Conservation (phyloP, 2,113 vertebrate species). For the Clupea harengus region DNA sequence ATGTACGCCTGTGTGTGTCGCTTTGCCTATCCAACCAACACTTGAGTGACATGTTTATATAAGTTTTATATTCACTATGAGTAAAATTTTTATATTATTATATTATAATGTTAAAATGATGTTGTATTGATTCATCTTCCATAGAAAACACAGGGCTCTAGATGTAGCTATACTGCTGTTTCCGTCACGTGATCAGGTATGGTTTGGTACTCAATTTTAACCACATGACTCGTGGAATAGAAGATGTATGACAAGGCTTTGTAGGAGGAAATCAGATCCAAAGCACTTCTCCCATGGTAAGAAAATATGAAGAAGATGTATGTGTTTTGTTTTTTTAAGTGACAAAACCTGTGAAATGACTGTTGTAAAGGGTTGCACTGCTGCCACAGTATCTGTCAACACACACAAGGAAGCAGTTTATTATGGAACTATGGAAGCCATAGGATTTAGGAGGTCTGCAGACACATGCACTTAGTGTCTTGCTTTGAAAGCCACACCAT, state of each 20-base stretch:
- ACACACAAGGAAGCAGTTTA: not conserved
- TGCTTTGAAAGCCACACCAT: slow-evolving; percentile 19
- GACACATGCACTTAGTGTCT: slow-evolving; percentile 26
- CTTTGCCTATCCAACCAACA: not conserved
- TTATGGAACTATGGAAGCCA: not conserved
- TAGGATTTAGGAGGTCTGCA: not conserved
- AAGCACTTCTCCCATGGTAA: not conserved
- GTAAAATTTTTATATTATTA: not conserved
- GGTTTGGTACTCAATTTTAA: not conserved
- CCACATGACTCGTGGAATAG: not conserved
- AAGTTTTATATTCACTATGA: no score
- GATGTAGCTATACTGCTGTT: not conserved
- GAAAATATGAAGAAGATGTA: no score
- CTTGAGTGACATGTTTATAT: no score
- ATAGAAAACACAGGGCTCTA: not conserved
- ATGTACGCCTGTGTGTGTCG: not conserved
- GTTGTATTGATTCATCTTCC: not conserved
- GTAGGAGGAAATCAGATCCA: not conserved
- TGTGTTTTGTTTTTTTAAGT: not conserved
- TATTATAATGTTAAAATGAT: not conserved
- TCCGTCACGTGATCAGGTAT: not conserved
- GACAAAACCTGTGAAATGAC: not conserved
- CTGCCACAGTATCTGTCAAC: not conserved
- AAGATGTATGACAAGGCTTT: not conserved
- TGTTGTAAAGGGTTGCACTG: not conserved